Percentiles rank a stretch among this genome's conserved stretches.
Conservation (phyloP, 2,888 invertebrate genomes). For the Eupithecia vulgata region DNA sequence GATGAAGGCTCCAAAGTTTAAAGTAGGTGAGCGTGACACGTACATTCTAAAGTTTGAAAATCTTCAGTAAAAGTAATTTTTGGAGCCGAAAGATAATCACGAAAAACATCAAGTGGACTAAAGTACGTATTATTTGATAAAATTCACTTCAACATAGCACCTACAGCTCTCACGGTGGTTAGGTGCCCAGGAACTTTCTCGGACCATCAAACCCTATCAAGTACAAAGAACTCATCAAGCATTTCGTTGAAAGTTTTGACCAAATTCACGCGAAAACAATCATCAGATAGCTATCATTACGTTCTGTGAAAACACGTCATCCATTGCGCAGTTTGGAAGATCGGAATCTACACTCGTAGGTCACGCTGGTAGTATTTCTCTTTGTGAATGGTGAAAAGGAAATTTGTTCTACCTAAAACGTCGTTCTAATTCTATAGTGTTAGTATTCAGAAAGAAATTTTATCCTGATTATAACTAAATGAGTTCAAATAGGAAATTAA, state of each 20-base stretch:
- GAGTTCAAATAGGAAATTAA: no score
- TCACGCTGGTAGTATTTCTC: neutral
- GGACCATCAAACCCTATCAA: neutral
- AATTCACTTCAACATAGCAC: no score
- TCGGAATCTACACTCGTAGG: neutral
- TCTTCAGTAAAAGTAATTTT: no score
- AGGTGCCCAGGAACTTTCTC: neutral
- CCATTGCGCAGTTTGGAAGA: neutral
- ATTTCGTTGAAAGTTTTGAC: neutral
- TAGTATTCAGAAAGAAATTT: neutral
- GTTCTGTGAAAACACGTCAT: slow-evolving; percentile 1
- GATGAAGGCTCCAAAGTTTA: no score
- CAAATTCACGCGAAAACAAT: neutral
- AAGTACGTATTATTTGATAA: no score
- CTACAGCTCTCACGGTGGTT: no score
- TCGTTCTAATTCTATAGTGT: neutral
- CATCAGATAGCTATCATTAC: neutral
- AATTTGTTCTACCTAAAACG: neutral
- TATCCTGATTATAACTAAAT: neutral
- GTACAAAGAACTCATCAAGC: neutral
- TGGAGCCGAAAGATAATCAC: no score
- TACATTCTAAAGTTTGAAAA: no score
- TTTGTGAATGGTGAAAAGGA: neutral
- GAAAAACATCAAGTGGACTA: no score
- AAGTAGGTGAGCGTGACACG: no score